A percentile compares a stretch with the other conserved stretches of the same genome.
phyloP scores from a whole-genome alignment of 2,888 invertebrate genomes.

The Netelia fuscicornis region DNA sequence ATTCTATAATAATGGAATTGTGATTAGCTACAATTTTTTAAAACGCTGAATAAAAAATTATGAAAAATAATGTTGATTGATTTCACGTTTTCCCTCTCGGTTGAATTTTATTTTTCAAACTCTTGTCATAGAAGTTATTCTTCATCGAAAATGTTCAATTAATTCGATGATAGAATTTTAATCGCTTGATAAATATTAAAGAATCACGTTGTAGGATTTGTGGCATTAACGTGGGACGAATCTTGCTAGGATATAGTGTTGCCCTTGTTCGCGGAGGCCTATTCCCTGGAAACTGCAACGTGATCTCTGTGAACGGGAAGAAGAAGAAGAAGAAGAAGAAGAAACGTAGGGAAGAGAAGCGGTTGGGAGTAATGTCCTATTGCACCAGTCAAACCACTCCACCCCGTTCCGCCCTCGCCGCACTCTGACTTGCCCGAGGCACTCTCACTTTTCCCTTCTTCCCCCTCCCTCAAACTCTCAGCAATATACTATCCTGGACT shows the following conservation, averaged over 20 bases:
- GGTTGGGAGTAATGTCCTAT: conserved; percentile 78
- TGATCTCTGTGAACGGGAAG: conserved; percentile 40
- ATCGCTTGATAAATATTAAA: too few species aligned
- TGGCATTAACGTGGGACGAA: neutral
- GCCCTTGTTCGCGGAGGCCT: conserved; percentile 22
- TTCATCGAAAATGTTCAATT: too few species aligned
- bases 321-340: conserved; percentile 26
- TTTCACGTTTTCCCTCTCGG: too few species aligned
- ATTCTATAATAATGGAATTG: too few species aligned
- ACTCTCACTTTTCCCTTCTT: conserved; percentile 47
- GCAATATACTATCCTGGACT: neutral
- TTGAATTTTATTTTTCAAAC: too few species aligned
- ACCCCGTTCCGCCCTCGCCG: conserved; percentile 65
- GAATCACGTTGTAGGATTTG: neutral
- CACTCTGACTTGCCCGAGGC: conserved; percentile 52
- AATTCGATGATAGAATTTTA: too few species aligned
- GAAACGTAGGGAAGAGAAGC: conserved; percentile 53
- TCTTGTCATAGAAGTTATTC: too few species aligned
- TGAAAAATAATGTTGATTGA: too few species aligned
- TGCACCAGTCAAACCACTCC: conserved; percentile 80
- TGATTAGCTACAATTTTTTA: too few species aligned
- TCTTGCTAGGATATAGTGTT: neutral
- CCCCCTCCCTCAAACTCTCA: neutral
- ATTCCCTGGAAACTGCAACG: conserved; percentile 17
- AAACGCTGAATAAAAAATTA: too few species aligned